Evolutionary conservation across 2,797 vertebrate species (phyloP).

Genomic region (Gastrophryne carolinensis): DNA sequence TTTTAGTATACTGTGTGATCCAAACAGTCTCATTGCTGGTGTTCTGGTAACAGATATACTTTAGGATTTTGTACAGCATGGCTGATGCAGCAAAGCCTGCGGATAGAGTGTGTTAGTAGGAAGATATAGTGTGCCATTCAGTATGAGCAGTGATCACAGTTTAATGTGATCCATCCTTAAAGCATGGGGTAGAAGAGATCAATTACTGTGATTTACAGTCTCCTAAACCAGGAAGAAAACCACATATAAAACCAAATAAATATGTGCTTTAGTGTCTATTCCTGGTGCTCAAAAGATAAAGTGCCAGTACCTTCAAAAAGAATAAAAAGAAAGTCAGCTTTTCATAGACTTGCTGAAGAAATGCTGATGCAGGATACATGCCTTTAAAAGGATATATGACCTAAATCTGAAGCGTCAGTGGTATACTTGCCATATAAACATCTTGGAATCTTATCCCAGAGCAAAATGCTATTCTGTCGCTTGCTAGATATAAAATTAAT

Average conservation of each 20-base stretch:
- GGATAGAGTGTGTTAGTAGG: neutral
- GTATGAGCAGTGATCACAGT: neutral
- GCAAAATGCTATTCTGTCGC: too few relatives aligned
- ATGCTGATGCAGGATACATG: neutral
- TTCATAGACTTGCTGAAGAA: neutral
- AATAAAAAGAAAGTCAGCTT: neutral
- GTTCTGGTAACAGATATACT: too few relatives aligned
- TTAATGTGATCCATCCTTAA: slow-evolving; percentile 11
- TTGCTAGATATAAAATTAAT: too few relatives aligned
- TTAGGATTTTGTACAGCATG: neutral
- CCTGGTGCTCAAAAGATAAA: neutral
- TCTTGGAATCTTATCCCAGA: neutral
- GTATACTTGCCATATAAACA: neutral
- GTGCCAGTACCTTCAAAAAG: neutral
- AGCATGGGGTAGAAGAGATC: neutral
- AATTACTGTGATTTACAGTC: neutral
- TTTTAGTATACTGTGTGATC: neutral
- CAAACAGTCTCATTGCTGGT: neutral
- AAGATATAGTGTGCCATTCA: neutral
- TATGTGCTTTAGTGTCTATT: slow-evolving; percentile 1
- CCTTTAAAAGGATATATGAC: neutral
- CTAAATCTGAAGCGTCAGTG: neutral
- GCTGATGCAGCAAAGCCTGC: neutral
- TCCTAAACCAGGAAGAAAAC: slow-evolving; percentile 24
- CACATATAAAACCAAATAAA: slow-evolving; percentile 34